These are phyloP conservation scores for Scopus umbretta DNA, from an alignment of 2,113 vertebrate genomes.

Conservation along the genomic window DNA sequence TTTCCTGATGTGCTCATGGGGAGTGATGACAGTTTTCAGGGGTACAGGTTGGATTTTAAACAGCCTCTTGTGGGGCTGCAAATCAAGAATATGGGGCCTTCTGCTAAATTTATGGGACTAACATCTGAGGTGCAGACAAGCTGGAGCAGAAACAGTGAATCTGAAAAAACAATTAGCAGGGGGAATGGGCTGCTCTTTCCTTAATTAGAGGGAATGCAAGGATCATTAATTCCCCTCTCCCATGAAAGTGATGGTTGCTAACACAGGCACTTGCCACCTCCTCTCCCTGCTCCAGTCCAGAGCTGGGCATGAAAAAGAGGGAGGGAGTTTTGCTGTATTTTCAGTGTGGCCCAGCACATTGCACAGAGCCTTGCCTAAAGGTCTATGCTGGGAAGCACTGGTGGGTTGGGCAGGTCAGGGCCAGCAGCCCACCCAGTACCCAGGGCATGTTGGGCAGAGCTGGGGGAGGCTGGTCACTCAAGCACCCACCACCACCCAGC, in stretches of 20 bases:
- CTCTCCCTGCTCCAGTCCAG: not conserved
- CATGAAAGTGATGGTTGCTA: not conserved
- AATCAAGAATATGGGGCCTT: not conserved
- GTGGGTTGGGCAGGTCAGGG: not conserved
- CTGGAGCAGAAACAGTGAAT: not conserved
- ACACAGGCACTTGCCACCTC: accelerated
- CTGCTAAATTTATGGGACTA: not conserved
- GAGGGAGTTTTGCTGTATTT: not conserved
- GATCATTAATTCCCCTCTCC: not conserved
- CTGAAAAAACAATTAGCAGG: not conserved
- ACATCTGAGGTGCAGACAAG: not conserved
- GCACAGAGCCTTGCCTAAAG: not conserved
- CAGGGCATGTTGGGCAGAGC: not conserved
- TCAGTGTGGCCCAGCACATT: not conserved
- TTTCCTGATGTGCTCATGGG: not conserved
- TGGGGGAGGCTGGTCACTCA: too few species aligned
- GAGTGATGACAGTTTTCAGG: not conserved
- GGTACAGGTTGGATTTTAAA: not conserved
- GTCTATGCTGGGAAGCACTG: not conserved
- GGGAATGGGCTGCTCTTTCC: not conserved
- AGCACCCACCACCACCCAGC: not conserved
- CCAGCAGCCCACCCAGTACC: not conserved
- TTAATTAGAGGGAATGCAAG: not conserved
- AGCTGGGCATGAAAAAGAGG: not conserved
- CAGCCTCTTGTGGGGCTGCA: not conserved